Conservation (phyloP, 2,888 invertebrate genomes). For the Sinotaia quadrata region DNA sequence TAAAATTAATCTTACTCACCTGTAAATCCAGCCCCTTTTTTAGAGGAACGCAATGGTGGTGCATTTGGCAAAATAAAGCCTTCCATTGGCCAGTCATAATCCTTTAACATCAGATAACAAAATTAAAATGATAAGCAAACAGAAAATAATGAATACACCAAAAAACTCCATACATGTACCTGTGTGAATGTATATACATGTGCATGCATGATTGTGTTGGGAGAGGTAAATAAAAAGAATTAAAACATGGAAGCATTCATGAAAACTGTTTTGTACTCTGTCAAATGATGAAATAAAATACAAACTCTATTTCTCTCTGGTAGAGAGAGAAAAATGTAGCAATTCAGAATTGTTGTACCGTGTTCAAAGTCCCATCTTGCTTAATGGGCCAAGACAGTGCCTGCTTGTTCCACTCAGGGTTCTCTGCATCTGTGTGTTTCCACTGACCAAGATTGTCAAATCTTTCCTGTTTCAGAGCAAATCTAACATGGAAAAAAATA, state of each 20-base stretch:
- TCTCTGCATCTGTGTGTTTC: constrained; percentile 67
- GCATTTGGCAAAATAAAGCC: constrained; percentile 69
- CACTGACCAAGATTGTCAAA: constrained; percentile 71
- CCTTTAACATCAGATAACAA: too few species aligned
- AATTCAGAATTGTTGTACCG: constrained; percentile 46
- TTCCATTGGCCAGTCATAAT: constrained; percentile 73
- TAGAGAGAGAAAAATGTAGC: background rate
- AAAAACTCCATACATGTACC: too few species aligned
- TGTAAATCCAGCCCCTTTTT: constrained; percentile 39
- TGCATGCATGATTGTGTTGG: too few species aligned
- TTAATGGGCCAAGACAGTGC: constrained; percentile 71
- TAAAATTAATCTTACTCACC: constrained; percentile 33
- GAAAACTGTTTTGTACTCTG: too few species aligned
- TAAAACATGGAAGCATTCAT: too few species aligned
- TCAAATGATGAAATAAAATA: background rate
- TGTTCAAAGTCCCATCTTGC: constrained; percentile 64
- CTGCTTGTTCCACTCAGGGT: constrained; percentile 70
- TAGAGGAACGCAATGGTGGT: constrained; percentile 63
- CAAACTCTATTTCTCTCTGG: too few species aligned
- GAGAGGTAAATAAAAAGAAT: too few species aligned
- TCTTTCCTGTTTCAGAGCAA: constrained; percentile 71
- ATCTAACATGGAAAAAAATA: too few species aligned
- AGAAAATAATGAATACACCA: too few species aligned
- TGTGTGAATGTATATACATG: too few species aligned
- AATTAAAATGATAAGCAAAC: too few species aligned